Evolutionary conservation across 2,113 vertebrate genomes (phyloP).

Genomic region (Telmatochromis brichardi): DNA sequence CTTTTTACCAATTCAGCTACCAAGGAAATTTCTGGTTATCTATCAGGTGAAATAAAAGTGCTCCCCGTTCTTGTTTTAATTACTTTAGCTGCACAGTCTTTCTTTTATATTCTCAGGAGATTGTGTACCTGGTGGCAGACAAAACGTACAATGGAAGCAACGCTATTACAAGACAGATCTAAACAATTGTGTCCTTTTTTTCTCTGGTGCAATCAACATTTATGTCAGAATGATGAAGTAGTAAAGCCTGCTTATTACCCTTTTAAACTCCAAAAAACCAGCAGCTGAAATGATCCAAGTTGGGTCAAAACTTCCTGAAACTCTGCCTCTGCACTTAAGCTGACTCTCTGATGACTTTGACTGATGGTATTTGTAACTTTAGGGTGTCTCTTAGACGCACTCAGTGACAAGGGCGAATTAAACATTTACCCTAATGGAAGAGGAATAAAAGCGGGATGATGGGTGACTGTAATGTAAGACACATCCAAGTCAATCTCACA

Average conservation of each 20-base stretch:
- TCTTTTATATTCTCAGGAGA: background rate
- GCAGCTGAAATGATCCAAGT: background rate
- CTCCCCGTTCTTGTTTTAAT: background rate
- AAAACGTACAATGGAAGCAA: background rate
- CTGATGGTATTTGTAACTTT: background rate
- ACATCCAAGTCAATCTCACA: background rate
- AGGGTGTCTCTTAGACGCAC: background rate
- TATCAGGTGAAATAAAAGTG: background rate
- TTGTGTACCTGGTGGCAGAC: background rate
- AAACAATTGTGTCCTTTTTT: background rate
- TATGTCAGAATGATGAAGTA: background rate
- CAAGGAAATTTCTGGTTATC: background rate
- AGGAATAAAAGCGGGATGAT: slow-evolving; percentile 3
- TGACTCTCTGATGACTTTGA: background rate
- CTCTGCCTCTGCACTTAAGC: background rate
- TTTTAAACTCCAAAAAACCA: background rate
- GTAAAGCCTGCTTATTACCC: background rate
- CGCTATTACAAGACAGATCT: background rate
- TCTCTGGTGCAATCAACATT: background rate
- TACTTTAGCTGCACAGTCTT: background rate
- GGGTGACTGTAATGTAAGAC: background rate
- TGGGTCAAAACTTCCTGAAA: background rate
- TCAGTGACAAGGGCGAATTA: slow-evolving; percentile 51
- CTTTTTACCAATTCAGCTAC: background rate
- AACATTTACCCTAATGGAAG: slow-evolving; percentile 62